Base-by-base conservation (phyloP, 2,797 vertebrate genomes). In the Phrynocephalus forsythii region DNA sequence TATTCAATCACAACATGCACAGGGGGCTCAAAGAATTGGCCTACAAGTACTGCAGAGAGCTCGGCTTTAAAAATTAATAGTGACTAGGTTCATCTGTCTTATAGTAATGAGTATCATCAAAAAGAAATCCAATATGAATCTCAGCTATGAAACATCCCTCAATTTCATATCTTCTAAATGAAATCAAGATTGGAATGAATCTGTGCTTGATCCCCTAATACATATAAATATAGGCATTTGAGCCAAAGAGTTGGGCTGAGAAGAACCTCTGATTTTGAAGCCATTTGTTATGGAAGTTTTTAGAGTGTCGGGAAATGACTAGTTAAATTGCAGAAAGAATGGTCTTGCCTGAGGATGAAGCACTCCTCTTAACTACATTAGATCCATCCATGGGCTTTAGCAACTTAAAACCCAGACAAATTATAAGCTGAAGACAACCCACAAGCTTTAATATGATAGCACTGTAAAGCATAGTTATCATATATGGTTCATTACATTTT, bases 401-500 rank as follows among this genome's bases (percentile, higher is more conserved):
- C 75, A 77, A 50, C 24, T 67, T 85, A n/a, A 48, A 79, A 52
- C 48, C 26, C 24, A 9, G 48, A 79, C 3, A 38, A 66, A 79
- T 69, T 67, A 78, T 78, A 52, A 69, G 11, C 67, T 38, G 7
- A 68, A 71, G 80, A 92, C 93, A 95, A 5, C 13, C 6, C 88
- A 81, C 91, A 89, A 94, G 87, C 79, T 90, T 90, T 94, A 89
- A 93, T 4, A 63, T 63, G 13, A 20, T 93, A 79, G 93, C 94
- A 95, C 93, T 87, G 89, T 89, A 82, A 88, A 88, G 71, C 82
- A 93, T 91, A 89, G 93, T 95, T 89, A 93, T 92, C 94, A 89
- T 88, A 86, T 33, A 8, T 79, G 1, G 11, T 3, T 48, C 33
- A 68, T 26, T 82, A 1, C 33, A 1, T 48, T 48, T 8, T 76